phyloP scores from a whole-genome alignment of 2,113 vertebrate species.

The Dipodomys spectabilis region DNA sequence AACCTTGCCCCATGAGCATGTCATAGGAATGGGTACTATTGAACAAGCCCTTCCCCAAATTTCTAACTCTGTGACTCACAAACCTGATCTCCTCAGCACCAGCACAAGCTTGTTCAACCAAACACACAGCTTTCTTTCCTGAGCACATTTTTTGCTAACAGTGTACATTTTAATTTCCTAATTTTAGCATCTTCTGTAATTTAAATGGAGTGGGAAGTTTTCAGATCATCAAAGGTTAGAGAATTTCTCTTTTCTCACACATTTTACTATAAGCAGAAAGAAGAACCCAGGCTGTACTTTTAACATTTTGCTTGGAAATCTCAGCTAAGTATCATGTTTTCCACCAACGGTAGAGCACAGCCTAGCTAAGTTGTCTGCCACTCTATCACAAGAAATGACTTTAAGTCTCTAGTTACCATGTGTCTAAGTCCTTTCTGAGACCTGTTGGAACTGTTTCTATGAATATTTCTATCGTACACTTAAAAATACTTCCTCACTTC shows the following conservation, averaged over 20 bases:
- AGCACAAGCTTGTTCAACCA: background rate
- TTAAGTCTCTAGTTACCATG: background rate
- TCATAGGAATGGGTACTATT: background rate
- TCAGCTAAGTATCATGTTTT: background rate
- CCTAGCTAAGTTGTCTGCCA: background rate
- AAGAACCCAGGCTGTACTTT: background rate
- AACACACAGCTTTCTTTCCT: background rate
- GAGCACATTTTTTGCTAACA: background rate
- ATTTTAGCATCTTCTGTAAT: constrained; percentile 15
- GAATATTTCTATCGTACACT: background rate
- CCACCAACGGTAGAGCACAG: background rate
- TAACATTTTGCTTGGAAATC: background rate
- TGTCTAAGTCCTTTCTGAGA: background rate
- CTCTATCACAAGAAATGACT: background rate
- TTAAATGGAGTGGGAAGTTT: background rate
- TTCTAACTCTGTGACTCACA: background rate
- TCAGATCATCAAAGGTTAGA: background rate
- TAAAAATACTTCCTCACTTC: background rate
- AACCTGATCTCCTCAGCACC: rapidly evolving
- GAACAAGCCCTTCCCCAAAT: background rate
- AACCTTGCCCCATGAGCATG: background rate
- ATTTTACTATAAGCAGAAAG: background rate
- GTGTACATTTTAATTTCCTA: background rate
- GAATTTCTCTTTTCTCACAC: background rate
- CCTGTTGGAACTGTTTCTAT: background rate